phyloP scores from a whole-genome alignment of 1,140 invertebrate genomes.

The Brachionus calyciflorus region DNA sequence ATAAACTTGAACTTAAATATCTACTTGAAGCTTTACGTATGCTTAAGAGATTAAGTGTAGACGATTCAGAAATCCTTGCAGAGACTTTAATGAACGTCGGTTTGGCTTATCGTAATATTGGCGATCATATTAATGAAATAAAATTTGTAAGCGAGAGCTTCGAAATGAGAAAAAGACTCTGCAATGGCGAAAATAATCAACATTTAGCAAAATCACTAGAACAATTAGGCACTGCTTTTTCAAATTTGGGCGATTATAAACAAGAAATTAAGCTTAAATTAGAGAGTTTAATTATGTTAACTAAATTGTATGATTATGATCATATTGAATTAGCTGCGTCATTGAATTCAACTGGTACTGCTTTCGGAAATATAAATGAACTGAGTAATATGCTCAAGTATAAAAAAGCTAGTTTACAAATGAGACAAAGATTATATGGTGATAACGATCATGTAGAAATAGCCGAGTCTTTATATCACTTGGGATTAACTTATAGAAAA shows the following conservation, averaged over 20 bases:
- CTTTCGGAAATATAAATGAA: neutral
- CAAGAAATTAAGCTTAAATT: neutral
- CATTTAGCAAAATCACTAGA: neutral
- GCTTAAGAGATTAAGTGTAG: neutral
- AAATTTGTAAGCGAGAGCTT: constrained; percentile 18
- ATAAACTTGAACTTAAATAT: constrained; percentile 1
- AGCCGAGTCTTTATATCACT: constrained; percentile 7
- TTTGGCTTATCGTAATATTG: neutral
- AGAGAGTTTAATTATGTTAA: constrained; percentile 14
- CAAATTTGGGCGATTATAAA: neutral
- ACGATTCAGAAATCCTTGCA: neutral
- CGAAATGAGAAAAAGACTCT: neutral
- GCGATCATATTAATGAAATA: constrained; percentile 1
- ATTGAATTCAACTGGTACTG: neutral
- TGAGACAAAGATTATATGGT: neutral
- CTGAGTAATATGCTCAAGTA: neutral
- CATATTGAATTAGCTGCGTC: neutral
- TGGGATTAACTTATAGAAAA: constrained; percentile 1
- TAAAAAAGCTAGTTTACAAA: neutral
- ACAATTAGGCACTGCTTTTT: neutral
- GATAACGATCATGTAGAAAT: neutral
- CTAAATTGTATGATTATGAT: neutral
- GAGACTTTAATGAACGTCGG: neutral
- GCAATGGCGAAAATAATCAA: neutral
- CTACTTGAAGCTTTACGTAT: constrained; percentile 1